Evolutionary conservation across 35 echinoderm and acorn worm species (phyloP), one percentile per base, ranked within the genome.

Genomic region (Heliocidaris tuberculata): DNA sequence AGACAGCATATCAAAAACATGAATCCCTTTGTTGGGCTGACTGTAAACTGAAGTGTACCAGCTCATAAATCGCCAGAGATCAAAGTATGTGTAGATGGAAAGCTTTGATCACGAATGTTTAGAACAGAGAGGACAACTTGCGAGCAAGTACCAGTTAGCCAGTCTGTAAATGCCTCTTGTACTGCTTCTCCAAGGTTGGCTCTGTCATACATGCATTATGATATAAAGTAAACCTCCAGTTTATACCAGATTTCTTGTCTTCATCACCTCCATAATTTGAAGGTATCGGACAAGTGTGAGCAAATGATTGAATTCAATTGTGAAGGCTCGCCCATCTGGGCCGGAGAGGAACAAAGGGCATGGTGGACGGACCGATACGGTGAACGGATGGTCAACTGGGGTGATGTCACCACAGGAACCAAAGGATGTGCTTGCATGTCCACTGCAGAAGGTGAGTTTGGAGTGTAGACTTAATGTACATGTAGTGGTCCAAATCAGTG

Each of bases 301-400:
- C 87, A 89, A 30, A 19, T 13, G 31, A 89, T 89, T 9, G 87
- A 32, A 2, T 89, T 47, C 32, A 32, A 89, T 8, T 89, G 87
- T n/a, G 32, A 47, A 13, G 87, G 87, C 87, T 32, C 87, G 4
- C 31, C 47, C 32, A 89, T 89, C 87, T 89, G 87, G 87, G 16
- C 12, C 5, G 87, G 87, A 17, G 87, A 89, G 5, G 31, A 35
- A 19, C 87, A 89, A 30, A 48, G 2, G 5, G 47, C 87, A 15
- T 89, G 87, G 87, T 89, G 87, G 87, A 89, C 31, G 0, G 47
- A 89, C 32, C 29, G 87, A 30, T 30, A 48, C 15, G 87, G 87
- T 9, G 29, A 32, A 24, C 12, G 9, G 87, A 89, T 89, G 87
- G 31, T 48, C 87, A 89, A 89, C 87, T 89, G 87, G 87, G 87